A percentile compares a stretch with the other conserved stretches of the same genome.
Conservation (phyloP, 1,140 invertebrate species). For the Zaprionus lachaisei region DNA sequence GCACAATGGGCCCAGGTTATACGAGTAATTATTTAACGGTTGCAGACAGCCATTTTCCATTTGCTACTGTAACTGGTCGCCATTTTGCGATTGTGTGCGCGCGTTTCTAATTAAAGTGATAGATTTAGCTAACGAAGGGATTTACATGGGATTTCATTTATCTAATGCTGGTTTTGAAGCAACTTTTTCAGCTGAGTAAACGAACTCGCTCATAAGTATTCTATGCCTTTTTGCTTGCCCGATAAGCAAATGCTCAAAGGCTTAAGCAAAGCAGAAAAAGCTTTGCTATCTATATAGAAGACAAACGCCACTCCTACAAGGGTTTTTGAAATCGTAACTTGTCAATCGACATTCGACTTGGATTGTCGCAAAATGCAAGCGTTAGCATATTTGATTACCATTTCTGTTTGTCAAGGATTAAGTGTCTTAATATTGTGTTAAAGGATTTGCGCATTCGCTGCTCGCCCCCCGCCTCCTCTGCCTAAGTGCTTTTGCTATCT, state of each 20-base stretch:
- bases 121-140: slow-evolving; percentile 55
- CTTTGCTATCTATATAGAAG: slow-evolving; percentile 36
- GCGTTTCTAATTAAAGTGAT: slow-evolving; percentile 75
- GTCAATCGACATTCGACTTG: slow-evolving; percentile 72
- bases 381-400: slow-evolving; percentile 82
- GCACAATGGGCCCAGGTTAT: slow-evolving; percentile 48
- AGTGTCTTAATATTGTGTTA: slow-evolving; percentile 81
- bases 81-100: neutral
- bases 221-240: slow-evolving; percentile 37
- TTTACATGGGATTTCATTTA: slow-evolving; percentile 58
- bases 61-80: neutral
- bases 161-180: slow-evolving; percentile 57
- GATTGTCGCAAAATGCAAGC: slow-evolving; percentile 69
- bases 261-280: slow-evolving; percentile 42
- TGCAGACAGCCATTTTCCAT: slow-evolving; percentile 46
- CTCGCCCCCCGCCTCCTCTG: neutral
- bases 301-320: slow-evolving; percentile 28
- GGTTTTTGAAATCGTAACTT: slow-evolving; percentile 28
- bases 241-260: slow-evolving; percentile 61
- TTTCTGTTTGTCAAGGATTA: slow-evolving; percentile 82
- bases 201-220: slow-evolving; percentile 12
- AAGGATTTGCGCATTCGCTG: slow-evolving; percentile 69
- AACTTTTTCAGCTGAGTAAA: slow-evolving; percentile 49
- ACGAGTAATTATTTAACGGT: slow-evolving; percentile 57
- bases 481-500: slow-evolving; percentile 10